These are phyloP conservation scores for Microtus oregoni DNA, from an alignment of 2,113 vertebrate genomes.

Conservation along the genomic window DNA sequence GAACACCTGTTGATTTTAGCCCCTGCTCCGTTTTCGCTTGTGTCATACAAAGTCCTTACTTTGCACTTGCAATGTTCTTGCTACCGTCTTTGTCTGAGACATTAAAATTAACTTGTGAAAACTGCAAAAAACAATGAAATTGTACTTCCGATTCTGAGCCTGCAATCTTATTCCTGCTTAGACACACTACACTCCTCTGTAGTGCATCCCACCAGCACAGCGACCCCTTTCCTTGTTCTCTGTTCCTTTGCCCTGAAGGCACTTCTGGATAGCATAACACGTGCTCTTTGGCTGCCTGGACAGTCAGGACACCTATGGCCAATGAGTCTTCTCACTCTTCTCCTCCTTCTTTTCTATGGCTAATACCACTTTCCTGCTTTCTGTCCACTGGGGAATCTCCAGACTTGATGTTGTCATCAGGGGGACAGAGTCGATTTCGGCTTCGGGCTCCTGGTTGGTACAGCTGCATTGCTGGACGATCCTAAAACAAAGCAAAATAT, in stretches of 20 bases:
- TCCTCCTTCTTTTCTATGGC: constrained; percentile 88
- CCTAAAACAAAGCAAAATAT: constrained; percentile 88
- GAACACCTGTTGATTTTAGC: constrained; percentile 75
- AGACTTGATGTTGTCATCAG: constrained; percentile 86
- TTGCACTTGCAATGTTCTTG: constrained; percentile 78
- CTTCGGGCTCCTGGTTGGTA: constrained; percentile 96
- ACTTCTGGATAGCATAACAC: constrained; percentile 92
- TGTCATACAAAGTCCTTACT: constrained; percentile 78
- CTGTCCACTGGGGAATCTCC: constrained; percentile 87
- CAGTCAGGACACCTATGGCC: constrained; percentile 88
- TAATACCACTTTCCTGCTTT: constrained; percentile 90
- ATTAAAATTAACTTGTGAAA: constrained; percentile 83
- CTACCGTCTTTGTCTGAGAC: constrained; percentile 76
- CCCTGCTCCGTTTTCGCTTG: constrained; percentile 59
- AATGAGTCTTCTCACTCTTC: constrained; percentile 87
- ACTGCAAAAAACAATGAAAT: constrained; percentile 84
- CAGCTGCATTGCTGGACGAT: constrained; percentile 98
- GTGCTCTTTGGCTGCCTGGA: constrained; percentile 91
- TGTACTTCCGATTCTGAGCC: constrained; percentile 83
- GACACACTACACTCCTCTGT: constrained; percentile 80
- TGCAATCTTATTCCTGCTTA: constrained; percentile 80
- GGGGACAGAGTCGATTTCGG: constrained; percentile 88
- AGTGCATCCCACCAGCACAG: constrained; percentile 83
- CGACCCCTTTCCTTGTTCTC: constrained; percentile 80
- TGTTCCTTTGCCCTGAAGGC: constrained; percentile 90